phyloP scores from a whole-genome alignment of 92 coral and sea anemone species.

The Siderastrea siderea region DNA sequence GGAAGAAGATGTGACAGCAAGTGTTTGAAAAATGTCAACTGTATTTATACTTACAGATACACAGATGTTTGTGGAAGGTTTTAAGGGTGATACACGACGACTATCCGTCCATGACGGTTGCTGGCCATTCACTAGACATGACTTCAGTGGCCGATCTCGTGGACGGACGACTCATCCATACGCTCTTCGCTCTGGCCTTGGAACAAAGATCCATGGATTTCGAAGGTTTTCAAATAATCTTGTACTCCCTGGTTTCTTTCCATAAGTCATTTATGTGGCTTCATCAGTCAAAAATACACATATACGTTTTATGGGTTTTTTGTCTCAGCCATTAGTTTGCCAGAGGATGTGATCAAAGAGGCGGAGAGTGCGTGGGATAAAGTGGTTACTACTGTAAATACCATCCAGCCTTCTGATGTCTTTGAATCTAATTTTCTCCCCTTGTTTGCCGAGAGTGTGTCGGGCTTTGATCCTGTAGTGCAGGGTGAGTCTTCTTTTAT shows the following conservation, averaged over 20 bases:
- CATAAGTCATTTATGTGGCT: background rate
- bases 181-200: slow-evolving; percentile 21
- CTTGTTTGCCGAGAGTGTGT: background rate
- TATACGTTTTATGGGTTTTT: background rate
- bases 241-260: background rate
- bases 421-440: background rate
- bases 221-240: background rate
- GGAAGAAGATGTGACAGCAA: too few species aligned
- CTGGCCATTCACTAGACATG: slow-evolving; percentile 13
- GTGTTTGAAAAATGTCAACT: background rate
- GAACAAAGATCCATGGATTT: slow-evolving; percentile 1
- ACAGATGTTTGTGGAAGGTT: slow-evolving; percentile 20
- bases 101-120: background rate
- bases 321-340: slow-evolving; percentile 10
- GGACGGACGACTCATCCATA: slow-evolving; percentile 44
- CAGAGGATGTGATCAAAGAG: slow-evolving; percentile 21
- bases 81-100: slow-evolving; percentile 4
- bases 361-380: slow-evolving; percentile 8
- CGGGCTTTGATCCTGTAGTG: background rate
- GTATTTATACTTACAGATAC: slow-evolving; percentile 8
- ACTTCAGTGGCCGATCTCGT: slow-evolving; percentile 44
- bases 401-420: background rate
- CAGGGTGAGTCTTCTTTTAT: slow-evolving; percentile 2
- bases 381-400: slow-evolving; percentile 15
- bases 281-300: background rate